Base-by-base conservation (phyloP, 30 jellyfish, hydroid and myxozoan species). In the Cassiopea andromeda region DNA sequence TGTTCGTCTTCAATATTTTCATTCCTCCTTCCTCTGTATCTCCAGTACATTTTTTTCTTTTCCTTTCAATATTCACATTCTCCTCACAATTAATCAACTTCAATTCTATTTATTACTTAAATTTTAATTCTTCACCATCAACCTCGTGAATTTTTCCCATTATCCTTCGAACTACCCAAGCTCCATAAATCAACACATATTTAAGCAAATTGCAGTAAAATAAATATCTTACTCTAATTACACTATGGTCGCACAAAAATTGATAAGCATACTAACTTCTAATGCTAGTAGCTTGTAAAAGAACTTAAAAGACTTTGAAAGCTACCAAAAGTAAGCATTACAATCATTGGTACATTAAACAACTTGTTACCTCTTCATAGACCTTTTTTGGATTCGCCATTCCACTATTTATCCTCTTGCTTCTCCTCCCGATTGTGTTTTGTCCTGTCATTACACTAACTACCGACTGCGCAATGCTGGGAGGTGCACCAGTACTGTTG, bases 371-470 rank as follows among this genome's bases (percentile, higher is more conserved):
- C 96, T 96, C 99, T 96, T 96, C 99, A 82, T 96, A 96, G 17
- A 94, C 84, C 85, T 91, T 92, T 97, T 96, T 94, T 9, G 99
- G 99, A 67, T 94, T 89, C 19, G 80, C 89, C 85, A 75, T 48
- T 57, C 93, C 97, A 67, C 90, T 69, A 64, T 89, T 85, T 1
- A 83, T 81, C 17, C 99, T 93, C 27, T 97, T 88, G 75, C 95
- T 91, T 64, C 89, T 85, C 38, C 99, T 92, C 9, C 85, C 90
- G 74, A 87, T 50, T 18, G 92, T 84, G 43, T 61, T 74, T 27
- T 93, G 93, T 10, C 98, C 98, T 3, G 97, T 85, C 97, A 96
- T 96, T 6, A 96, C 94, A 78, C 99, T 96, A 80, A 96, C 99
- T 45, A 96, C 99, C 8, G 99, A 96, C 84, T 85, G 97, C 5